Base-by-base conservation (phyloP, 2,113 vertebrate genomes). In the Lagopus leucura region DNA sequence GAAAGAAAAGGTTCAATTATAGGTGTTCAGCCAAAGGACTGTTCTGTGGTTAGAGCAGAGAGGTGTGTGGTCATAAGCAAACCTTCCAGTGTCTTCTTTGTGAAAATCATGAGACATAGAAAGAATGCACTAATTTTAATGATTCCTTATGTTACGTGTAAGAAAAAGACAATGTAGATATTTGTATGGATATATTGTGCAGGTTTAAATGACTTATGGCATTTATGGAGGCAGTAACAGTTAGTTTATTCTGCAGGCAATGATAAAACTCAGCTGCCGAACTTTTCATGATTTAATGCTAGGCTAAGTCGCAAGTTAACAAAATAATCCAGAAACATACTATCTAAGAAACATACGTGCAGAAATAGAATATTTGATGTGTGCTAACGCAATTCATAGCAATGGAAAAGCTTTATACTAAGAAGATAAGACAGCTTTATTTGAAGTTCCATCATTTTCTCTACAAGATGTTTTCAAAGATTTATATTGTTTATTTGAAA, bases 281-380 rank as follows among this genome's bases (percentile, higher is more conserved):
- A 58, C 57, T 70, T 88, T 34, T 74, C 47, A 52, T 84, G 40
- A 91, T 95, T 94, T 91, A 94, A 78, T 79, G 48, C 40, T 75
- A 82, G 65, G 25, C 24, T 88, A 73, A 63, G 61, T 90, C 72
- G 77, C 27, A 69, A n/a, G 57, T 55, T 58, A 82, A 61, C 61
- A 94, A 93, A 95, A 86, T 58, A 82, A 88, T 22, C 38, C 65
- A 93, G 82, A 82, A 89, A 91, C 87, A 65, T 6, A 65, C 6
- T 70, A 22, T 88, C 43, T 92, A 82, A 87, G 89, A 94, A 95
- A 92, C 74, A 86, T 63, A 77, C 80, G 75, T 76, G 64, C 64
- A 95, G 86, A 89, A 95, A 88, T 47, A 19, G 43, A 64, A 20
- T 67, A 67, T 90, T 95, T 83, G 65, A 90, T 57, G 13, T 82